A percentile compares a stretch with the other conserved stretches of the same genome.
Conservation (phyloP, 1,140 invertebrate species). For the Maniola jurtina region DNA sequence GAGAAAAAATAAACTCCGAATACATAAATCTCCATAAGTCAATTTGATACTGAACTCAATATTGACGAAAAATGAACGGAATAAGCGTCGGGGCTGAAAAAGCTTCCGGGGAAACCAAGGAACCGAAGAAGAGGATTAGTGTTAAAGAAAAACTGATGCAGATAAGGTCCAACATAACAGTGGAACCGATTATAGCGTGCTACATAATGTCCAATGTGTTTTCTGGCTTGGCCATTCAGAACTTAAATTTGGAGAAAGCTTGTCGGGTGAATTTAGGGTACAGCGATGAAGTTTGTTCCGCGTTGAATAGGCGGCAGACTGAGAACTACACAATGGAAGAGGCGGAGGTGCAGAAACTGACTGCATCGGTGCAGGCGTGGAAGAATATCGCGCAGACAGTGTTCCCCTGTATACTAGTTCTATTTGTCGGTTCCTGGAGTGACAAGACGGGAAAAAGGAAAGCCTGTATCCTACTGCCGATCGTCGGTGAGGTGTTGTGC, state of each 20-base stretch:
- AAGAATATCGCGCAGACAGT: slow-evolving; percentile 79
- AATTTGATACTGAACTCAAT: neutral
- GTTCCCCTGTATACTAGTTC: slow-evolving; percentile 78
- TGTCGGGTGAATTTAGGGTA: slow-evolving; percentile 81
- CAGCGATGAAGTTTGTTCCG: slow-evolving; percentile 78
- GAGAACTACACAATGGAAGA: slow-evolving; percentile 75
- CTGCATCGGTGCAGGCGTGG: slow-evolving; percentile 80
- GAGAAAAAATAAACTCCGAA: slow-evolving; percentile 24
- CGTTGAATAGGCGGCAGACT: slow-evolving; percentile 74
- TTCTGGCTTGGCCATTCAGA: slow-evolving; percentile 78
- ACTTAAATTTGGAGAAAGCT: slow-evolving; percentile 82
- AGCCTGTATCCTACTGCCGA: slow-evolving; percentile 78
- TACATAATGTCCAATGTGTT: slow-evolving; percentile 81
- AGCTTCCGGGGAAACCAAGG: slow-evolving; percentile 47
- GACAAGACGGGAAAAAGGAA: slow-evolving; percentile 80
- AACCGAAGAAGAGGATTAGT: slow-evolving; percentile 52
- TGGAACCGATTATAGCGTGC: slow-evolving; percentile 81
- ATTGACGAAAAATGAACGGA: slow-evolving; percentile 58
- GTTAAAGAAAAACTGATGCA: slow-evolving; percentile 61
- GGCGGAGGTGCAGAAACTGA: slow-evolving; percentile 79
- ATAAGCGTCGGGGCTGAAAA: slow-evolving; percentile 57
- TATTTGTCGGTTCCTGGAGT: slow-evolving; percentile 82
- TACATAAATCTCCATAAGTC: slow-evolving; percentile 6
- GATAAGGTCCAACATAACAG: slow-evolving; percentile 76
- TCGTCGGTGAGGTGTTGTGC: slow-evolving; percentile 76